Evolutionary conservation across 64 coral and sea anemone genomes (phyloP).

Genomic region (Montipora cactus): DNA sequence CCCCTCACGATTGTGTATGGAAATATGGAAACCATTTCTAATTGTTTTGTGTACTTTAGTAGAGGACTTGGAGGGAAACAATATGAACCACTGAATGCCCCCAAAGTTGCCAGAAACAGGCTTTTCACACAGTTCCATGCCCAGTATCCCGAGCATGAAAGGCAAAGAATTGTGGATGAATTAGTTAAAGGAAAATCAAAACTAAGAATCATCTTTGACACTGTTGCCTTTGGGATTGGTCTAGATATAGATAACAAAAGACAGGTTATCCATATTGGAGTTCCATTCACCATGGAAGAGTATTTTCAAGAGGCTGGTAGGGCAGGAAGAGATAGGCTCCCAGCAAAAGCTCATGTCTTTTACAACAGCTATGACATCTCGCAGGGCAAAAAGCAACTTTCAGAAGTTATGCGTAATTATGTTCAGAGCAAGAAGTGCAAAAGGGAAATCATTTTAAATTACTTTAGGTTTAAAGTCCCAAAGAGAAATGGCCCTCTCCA

Average conservation of each 20-base stretch:
- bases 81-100: slow-evolving; percentile 36
- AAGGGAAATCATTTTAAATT: not conserved
- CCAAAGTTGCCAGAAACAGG: slow-evolving; percentile 24
- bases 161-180: slow-evolving; percentile 42
- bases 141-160: slow-evolving; percentile 50
- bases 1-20: slow-evolving; percentile 60
- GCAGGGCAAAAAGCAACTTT: not conserved
- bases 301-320: slow-evolving; percentile 57
- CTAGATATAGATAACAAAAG: slow-evolving; percentile 38
- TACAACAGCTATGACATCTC: not conserved
- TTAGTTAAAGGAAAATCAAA: slow-evolving; percentile 38
- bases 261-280: slow-evolving; percentile 58
- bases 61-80: not conserved
- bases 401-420: not conserved
- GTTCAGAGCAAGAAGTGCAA: not conserved
- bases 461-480: not conserved
- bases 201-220: slow-evolving; percentile 31
- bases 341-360: slow-evolving; percentile 2
- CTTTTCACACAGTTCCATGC: slow-evolving; percentile 65
- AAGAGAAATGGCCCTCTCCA: not conserved
- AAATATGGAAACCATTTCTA: slow-evolving; percentile 45
- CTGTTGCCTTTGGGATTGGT: slow-evolving; percentile 61
- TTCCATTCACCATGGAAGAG: slow-evolving; percentile 55
- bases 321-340: slow-evolving; percentile 52
- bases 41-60: slow-evolving; percentile 51